Conservation (phyloP, 2,888 invertebrate species). For the Teleiodes luculella region DNA sequence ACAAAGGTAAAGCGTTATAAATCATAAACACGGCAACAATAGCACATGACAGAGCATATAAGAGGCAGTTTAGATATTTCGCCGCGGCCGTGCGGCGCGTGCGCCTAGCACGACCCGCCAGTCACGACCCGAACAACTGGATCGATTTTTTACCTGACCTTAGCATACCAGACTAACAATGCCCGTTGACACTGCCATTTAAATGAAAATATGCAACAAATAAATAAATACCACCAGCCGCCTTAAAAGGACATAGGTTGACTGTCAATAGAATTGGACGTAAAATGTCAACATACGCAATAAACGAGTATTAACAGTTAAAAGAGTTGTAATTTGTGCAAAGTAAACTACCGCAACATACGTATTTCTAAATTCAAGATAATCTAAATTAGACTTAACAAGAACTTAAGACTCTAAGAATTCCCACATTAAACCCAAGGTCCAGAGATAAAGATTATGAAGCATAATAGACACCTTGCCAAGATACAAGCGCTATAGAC, state of each 20-base stretch:
- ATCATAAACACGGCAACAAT: constrained; percentile 68
- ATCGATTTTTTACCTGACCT: constrained; percentile 64
- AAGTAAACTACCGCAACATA: constrained; percentile 41
- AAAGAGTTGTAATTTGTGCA: constrained; percentile 38
- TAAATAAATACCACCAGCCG: not conserved
- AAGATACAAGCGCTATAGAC: not conserved
- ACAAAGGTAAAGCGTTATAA: constrained; percentile 53
- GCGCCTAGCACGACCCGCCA: constrained; percentile 56
- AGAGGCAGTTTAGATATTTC: constrained; percentile 58
- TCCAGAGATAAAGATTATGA: constrained; percentile 23
- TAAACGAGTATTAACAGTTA: constrained; percentile 24
- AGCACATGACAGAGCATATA: constrained; percentile 56
- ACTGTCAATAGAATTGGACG: not conserved
- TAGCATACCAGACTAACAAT: constrained; percentile 32
- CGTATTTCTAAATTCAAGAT: constrained; percentile 43
- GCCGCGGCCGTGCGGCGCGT: constrained; percentile 63
- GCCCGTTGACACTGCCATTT: constrained; percentile 24
- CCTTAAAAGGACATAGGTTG: not conserved
- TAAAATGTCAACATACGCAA: constrained; percentile 24
- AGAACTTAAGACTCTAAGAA: constrained; percentile 43
- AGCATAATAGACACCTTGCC: not conserved
- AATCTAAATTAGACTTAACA: constrained; percentile 56
- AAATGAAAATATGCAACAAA: constrained; percentile 8
- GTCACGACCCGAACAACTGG: constrained; percentile 66
- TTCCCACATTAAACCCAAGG: constrained; percentile 70